Percentiles rank a stretch among this genome's conserved stretches.
Evolutionary conservation across 2,113 vertebrate genomes (phyloP).

Genomic region (Rhagologus leucostigma): DNA sequence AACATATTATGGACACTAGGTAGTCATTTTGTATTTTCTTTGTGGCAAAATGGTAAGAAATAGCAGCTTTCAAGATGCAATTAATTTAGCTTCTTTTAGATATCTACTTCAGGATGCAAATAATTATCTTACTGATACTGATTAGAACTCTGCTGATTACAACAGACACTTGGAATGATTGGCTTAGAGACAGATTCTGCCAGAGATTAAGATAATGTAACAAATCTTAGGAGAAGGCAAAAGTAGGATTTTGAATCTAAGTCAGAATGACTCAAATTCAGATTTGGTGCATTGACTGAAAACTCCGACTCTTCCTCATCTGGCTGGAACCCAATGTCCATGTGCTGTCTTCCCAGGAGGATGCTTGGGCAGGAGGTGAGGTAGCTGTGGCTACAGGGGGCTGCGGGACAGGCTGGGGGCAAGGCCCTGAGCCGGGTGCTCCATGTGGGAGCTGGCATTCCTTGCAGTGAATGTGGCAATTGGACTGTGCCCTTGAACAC

Average conservation of each 20-base stretch:
- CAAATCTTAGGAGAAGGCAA: background rate
- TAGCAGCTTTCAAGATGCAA: background rate
- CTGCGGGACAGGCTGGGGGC: background rate
- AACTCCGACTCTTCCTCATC: rapidly evolving
- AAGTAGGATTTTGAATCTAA: background rate
- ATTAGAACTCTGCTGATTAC: conserved; percentile 39
- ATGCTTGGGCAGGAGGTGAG: background rate
- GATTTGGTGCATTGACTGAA: background rate
- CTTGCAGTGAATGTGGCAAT: rapidly evolving
- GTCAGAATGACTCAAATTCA: background rate
- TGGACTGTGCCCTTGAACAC: background rate
- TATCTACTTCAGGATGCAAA: conserved; percentile 2
- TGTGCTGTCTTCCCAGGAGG: background rate
- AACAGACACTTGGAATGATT: conserved; percentile 32
- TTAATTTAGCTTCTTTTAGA: background rate
- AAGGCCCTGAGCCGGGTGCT: rapidly evolving
- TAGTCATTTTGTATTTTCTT: background rate
- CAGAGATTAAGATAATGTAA: background rate
- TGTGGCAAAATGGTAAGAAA: background rate
- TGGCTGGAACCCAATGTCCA: rapidly evolving
- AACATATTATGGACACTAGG: background rate
- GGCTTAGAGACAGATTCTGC: background rate
- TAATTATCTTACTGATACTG: conserved; percentile 17
- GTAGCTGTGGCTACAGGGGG: background rate
- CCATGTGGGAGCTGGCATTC: rapidly evolving